phyloP scores from a whole-genome alignment of 2,797 vertebrate genomes.

The Euphonia xanthogaster region DNA sequence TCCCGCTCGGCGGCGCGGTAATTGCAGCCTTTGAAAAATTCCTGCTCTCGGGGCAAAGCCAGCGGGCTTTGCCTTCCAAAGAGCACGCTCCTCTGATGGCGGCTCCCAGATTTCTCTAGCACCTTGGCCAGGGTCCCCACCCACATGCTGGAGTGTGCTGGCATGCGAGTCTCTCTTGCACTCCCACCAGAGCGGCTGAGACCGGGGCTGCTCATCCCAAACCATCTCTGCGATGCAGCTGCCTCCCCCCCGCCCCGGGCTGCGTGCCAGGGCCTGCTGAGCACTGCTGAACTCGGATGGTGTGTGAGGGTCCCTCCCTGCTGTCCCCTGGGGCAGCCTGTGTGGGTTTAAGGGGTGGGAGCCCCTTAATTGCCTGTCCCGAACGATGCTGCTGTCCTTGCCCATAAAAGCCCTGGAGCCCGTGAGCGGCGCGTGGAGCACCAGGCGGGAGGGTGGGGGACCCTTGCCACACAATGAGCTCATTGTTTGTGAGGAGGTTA shows the following conservation, averaged over 20 bases:
- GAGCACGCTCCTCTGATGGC: neutral
- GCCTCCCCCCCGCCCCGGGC: neutral
- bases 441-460: neutral
- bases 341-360: neutral
- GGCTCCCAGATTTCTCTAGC: neutral
- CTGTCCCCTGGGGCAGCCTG: neutral
- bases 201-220: neutral
- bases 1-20: neutral
- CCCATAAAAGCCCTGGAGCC: neutral
- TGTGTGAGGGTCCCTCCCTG: neutral
- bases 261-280: neutral
- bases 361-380: neutral
- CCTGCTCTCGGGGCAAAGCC: neutral
- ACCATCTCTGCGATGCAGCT: neutral
- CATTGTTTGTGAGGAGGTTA: constrained; percentile 45
- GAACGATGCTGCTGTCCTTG: neutral
- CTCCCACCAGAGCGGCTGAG: neutral
- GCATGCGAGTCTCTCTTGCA: neutral
- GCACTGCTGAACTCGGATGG: neutral
- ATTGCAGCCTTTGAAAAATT: constrained; percentile 53
- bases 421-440: neutral
- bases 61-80: neutral
- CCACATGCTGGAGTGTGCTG: neutral
- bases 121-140: constrained; percentile 47
- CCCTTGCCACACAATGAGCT: constrained; percentile 31